phyloP scores from a whole-genome alignment of 2,113 vertebrate genomes.

The Amazona vittata region DNA sequence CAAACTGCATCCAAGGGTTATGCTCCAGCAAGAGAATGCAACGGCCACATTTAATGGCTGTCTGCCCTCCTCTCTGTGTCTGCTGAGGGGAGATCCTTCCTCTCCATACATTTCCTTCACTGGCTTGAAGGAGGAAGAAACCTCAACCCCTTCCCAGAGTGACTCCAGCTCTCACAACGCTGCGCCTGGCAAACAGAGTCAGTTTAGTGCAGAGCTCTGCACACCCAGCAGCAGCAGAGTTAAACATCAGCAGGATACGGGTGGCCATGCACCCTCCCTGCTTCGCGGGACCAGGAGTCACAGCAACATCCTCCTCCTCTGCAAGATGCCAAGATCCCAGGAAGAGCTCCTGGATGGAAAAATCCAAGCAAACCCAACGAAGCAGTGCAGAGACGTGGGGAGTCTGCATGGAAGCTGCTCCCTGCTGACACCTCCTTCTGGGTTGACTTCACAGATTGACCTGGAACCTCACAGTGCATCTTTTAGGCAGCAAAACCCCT shows the following conservation, averaged over 20 bases:
- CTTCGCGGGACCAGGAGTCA: background rate
- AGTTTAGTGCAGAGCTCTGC: background rate
- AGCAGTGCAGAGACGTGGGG: background rate
- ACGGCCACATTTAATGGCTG: background rate
- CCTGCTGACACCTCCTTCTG: background rate
- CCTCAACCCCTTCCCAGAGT: background rate
- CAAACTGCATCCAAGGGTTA: background rate
- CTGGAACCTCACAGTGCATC: background rate
- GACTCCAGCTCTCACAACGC: background rate
- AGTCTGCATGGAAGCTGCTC: background rate
- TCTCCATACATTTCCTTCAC: background rate
- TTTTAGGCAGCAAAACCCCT: background rate
- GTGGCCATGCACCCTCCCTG: fast-evolving
- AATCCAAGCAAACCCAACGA: background rate
- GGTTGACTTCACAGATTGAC: background rate
- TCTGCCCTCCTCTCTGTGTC: background rate
- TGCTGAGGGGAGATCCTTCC: background rate
- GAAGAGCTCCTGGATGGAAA: background rate
- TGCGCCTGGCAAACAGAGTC: background rate
- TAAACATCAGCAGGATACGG: background rate
- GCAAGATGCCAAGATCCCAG: background rate
- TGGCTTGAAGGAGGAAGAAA: background rate
- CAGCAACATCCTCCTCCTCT: background rate
- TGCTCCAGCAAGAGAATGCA: background rate
- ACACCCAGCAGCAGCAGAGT: background rate